Percentiles rank a stretch among this genome's conserved stretches.
Evolutionary conservation across 1,140 invertebrate genomes (phyloP).

Genomic region (Atta texana): DNA sequence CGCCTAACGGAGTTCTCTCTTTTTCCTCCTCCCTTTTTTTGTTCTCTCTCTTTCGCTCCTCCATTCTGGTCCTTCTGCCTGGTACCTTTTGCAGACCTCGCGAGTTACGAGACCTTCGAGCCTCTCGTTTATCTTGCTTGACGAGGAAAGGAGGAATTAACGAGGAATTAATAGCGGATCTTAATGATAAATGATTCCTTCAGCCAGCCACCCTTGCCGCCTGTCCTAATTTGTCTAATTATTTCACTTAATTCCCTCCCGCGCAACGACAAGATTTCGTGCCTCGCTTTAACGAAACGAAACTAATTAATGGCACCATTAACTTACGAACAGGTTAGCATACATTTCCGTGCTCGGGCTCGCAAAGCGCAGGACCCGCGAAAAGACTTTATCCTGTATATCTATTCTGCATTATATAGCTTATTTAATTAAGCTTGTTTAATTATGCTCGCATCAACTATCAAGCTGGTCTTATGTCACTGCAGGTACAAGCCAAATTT

Average conservation of each 20-base stretch:
- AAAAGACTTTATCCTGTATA: constrained; percentile 8
- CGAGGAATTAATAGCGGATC: constrained; percentile 86
- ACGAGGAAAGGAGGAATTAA: constrained; percentile 87
- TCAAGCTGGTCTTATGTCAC: neutral
- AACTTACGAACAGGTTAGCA: constrained; percentile 72
- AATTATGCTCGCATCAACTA: constrained; percentile 19
- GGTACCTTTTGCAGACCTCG: constrained; percentile 58
- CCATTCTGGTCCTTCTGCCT: constrained; percentile 56
- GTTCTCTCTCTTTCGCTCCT: neutral
- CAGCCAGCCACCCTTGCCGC: constrained; percentile 79
- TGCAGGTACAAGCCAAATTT: neutral
- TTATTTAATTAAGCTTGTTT: constrained; percentile 20
- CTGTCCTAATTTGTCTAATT: constrained; percentile 87
- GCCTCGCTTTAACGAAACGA: constrained; percentile 83
- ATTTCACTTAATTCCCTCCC: constrained; percentile 85
- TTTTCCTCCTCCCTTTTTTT: constrained; percentile 16
- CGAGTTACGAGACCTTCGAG: constrained; percentile 77
- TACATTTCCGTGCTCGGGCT: constrained; percentile 50
- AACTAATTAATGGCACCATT: constrained; percentile 86
- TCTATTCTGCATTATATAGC: neutral
- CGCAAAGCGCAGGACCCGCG: constrained; percentile 18
- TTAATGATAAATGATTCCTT: constrained; percentile 85
- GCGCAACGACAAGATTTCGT: constrained; percentile 82
- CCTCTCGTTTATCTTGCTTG: constrained; percentile 86
- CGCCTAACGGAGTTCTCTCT: constrained; percentile 64